Evolutionary conservation across 2,888 invertebrate species (phyloP).

Genomic region (Drosophila differens): DNA sequence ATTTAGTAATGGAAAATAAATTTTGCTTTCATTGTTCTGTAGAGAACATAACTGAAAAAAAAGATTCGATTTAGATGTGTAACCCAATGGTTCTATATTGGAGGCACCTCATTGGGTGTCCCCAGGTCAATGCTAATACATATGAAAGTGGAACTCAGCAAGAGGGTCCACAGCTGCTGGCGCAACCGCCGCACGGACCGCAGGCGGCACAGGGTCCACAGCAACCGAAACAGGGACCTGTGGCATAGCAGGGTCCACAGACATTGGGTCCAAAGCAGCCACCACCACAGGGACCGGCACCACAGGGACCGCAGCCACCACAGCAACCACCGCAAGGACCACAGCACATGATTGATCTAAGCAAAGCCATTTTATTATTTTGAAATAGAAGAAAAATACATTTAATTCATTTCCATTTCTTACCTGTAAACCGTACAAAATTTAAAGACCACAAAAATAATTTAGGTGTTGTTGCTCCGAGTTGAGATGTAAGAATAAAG

Average conservation of each 20-base stretch:
- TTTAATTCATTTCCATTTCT: background rate
- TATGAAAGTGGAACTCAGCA: constrained; percentile 12
- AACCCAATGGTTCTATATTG: background rate
- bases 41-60: no score
- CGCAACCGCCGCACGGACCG: constrained; percentile 44
- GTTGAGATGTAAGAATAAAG: constrained; percentile 31
- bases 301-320: constrained; percentile 29
- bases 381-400: background rate
- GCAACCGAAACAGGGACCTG: constrained; percentile 46
- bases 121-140: background rate
- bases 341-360: constrained; percentile 49
- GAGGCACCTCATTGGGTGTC: background rate
- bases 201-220: constrained; percentile 41
- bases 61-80: background rate
- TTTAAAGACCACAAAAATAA: constrained; percentile 41
- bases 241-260: constrained; percentile 45
- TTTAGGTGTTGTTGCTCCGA: constrained; percentile 38
- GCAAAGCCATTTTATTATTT: background rate
- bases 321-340: constrained; percentile 42
- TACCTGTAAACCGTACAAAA: constrained; percentile 43
- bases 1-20: no score
- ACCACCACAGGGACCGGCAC: constrained; percentile 29
- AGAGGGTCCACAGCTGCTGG: constrained; percentile 47
- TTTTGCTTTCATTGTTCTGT: no score
- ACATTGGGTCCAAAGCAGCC: constrained; percentile 51